Percentiles rank a stretch among this genome's conserved stretches.
Evolutionary conservation across 2,888 invertebrate genomes (phyloP).

Genomic region (Microctonus hyperodae): DNA sequence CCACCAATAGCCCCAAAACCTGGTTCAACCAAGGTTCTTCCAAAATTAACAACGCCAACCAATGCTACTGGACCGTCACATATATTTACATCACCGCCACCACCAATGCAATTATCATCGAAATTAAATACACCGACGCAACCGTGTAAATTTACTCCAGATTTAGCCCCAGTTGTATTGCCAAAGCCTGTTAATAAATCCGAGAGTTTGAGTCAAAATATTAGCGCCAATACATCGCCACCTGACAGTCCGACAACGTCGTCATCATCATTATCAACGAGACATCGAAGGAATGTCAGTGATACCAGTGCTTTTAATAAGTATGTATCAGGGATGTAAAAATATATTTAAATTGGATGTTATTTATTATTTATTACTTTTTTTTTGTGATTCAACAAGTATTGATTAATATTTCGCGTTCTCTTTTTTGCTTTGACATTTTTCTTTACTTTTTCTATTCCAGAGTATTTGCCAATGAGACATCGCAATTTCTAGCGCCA

Average conservation of each 20-base stretch:
- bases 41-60: slow-evolving; percentile 53
- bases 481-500: slow-evolving; percentile 77
- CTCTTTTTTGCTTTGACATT: neutral
- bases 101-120: slow-evolving; percentile 44
- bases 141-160: slow-evolving; percentile 43
- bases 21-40: slow-evolving; percentile 48
- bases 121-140: slow-evolving; percentile 47
- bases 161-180: slow-evolving; percentile 47
- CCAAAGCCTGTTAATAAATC: slow-evolving; percentile 58
- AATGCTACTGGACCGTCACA: slow-evolving; percentile 51
- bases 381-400: too few species aligned
- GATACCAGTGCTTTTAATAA: slow-evolving; percentile 85
- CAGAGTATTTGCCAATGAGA: slow-evolving; percentile 78
- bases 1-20: slow-evolving; percentile 59
- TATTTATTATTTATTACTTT: too few species aligned
- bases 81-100: slow-evolving; percentile 53
- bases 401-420: neutral
- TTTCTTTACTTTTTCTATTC: slow-evolving; percentile 41
- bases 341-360: too few species aligned
- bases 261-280: slow-evolving; percentile 59
- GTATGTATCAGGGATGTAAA: slow-evolving; percentile 65
- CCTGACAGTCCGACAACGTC: slow-evolving; percentile 59
- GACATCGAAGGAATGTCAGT: slow-evolving; percentile 82
- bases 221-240: slow-evolving; percentile 57
- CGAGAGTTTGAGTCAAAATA: slow-evolving; percentile 60